These are phyloP conservation scores for Chaenocephalus aceratus DNA, from an alignment of 2,113 vertebrate species.

Conservation along the genomic window DNA sequence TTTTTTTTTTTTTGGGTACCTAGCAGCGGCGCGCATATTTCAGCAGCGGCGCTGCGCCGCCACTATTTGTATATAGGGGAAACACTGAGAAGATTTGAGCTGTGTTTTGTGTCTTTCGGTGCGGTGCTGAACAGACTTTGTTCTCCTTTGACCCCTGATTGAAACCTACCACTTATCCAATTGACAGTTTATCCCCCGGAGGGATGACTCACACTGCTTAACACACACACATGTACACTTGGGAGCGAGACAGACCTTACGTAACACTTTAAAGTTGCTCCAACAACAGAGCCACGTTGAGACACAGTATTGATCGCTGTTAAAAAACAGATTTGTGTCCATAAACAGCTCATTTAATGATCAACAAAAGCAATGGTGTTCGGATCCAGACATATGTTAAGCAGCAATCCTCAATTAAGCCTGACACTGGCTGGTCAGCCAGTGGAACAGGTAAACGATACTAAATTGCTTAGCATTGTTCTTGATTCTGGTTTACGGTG, in stretches of 20 bases:
- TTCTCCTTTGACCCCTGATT: constrained; percentile 11
- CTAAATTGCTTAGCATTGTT: too few relatives aligned
- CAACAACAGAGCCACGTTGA: neutral
- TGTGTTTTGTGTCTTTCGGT: neutral
- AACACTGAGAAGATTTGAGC: neutral
- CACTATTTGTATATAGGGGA: too few relatives aligned
- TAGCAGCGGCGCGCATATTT: too few relatives aligned
- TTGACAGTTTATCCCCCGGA: constrained; percentile 40
- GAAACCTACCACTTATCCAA: constrained; percentile 38
- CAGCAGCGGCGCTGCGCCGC: too few relatives aligned
- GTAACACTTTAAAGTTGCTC: constrained; percentile 29
- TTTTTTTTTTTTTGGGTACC: too few relatives aligned
- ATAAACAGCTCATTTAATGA: neutral
- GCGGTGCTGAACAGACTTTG: neutral
- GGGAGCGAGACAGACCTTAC: constrained; percentile 2
- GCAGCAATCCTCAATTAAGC: too few relatives aligned
- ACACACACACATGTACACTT: constrained; percentile 23
- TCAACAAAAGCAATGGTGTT: too few relatives aligned
- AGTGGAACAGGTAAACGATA: too few relatives aligned
- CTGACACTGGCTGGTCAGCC: too few relatives aligned
- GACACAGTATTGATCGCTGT: neutral
- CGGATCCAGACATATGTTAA: too few relatives aligned
- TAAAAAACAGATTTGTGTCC: neutral
- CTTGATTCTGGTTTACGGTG: too few relatives aligned
- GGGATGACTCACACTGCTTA: constrained; percentile 37